phyloP scores from a whole-genome alignment of 2,797 vertebrate genomes.

The Poecilia velifera region DNA sequence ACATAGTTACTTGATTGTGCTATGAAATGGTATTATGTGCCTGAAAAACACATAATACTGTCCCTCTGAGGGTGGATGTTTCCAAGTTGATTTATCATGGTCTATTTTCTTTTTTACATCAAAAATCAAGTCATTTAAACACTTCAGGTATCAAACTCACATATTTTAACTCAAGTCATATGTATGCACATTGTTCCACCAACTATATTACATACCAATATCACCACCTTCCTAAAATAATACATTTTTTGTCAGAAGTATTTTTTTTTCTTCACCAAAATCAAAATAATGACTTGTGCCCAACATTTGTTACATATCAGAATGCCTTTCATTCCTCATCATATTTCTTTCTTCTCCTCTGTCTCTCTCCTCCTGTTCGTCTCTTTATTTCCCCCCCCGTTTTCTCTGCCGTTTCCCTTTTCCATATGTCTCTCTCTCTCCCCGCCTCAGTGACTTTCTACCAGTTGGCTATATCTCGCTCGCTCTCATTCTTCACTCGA shows the following conservation, averaged over 20 bases:
- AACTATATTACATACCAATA: neutral
- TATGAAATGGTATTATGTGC: too few species aligned
- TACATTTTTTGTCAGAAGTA: too few species aligned
- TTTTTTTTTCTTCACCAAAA: too few species aligned
- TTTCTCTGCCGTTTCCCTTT: neutral
- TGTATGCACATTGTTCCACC: neutral
- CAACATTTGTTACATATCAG: neutral
- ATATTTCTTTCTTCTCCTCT: too few species aligned
- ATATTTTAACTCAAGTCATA: neutral
- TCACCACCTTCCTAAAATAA: too few species aligned
- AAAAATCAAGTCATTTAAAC: neutral
- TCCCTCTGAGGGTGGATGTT: too few species aligned
- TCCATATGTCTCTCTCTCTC: neutral
- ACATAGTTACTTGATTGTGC: too few species aligned
- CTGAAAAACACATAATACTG: too few species aligned
- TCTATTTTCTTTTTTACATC: neutral
- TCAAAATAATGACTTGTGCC: too few species aligned
- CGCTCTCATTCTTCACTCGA: slow-evolving; percentile 9
- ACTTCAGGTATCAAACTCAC: too few species aligned
- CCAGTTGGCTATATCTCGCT: slow-evolving; percentile 24
- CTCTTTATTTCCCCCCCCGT: neutral
- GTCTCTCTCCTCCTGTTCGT: neutral
- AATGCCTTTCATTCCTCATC: neutral
- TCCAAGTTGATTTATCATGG: neutral
- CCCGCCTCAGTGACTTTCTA: slow-evolving; percentile 10